These are phyloP conservation scores for Desmodus rotundus DNA, from an alignment of 2,113 vertebrate genomes.

Conservation along the genomic window DNA sequence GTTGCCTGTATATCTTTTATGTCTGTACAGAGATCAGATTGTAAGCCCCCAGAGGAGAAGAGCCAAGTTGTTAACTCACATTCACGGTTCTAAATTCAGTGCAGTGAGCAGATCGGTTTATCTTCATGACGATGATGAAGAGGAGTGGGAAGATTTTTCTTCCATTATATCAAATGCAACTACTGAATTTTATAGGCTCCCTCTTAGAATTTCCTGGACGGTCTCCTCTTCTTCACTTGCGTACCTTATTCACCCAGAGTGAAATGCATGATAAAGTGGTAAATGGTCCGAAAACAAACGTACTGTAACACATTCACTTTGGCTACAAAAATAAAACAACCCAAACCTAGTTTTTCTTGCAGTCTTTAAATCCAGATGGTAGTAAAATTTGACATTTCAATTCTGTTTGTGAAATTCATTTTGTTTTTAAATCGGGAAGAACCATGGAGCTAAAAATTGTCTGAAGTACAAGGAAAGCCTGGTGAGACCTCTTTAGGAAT, in stretches of 20 bases:
- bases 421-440: conserved; percentile 73
- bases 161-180: neutral
- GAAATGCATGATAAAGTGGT: conserved; percentile 33
- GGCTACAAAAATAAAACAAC: conserved; percentile 67
- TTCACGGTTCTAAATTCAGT: conserved; percentile 52
- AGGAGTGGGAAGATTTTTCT: conserved; percentile 42
- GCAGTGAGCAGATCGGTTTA: conserved; percentile 42
- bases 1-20: neutral
- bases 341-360: conserved; percentile 65
- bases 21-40: conserved; percentile 38
- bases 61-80: conserved; percentile 29
- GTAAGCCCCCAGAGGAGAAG: conserved; percentile 42
- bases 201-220: conserved; percentile 46
- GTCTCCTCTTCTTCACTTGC: conserved; percentile 47
- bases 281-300: conserved; percentile 63
- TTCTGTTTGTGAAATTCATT: conserved; percentile 74
- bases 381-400: conserved; percentile 73
- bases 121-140: conserved; percentile 47
- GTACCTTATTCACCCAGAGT: conserved; percentile 47
- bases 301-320: conserved; percentile 54
- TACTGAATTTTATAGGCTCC: conserved; percentile 22
- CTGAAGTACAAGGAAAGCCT: conserved; percentile 53
- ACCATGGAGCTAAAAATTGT: conserved; percentile 64
- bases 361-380: conserved; percentile 74
- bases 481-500: conserved; percentile 36